Evolutionary conservation across 1,140 invertebrate genomes (phyloP).

Genomic region (Macrosteles quadrilineatus): DNA sequence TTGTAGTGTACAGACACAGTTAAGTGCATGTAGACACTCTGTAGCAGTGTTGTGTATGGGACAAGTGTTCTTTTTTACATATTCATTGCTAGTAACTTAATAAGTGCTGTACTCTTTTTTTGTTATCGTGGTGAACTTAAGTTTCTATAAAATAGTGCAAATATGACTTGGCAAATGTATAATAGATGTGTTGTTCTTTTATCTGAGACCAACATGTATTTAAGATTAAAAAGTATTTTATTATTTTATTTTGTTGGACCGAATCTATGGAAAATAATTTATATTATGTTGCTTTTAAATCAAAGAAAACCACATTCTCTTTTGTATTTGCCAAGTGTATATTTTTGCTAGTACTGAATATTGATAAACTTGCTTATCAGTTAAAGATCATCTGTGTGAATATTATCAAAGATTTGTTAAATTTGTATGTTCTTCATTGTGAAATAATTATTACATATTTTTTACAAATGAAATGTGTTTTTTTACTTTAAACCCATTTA

Average conservation of each 20-base stretch:
- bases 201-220: too few species aligned
- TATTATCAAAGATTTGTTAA: slow-evolving; percentile 33
- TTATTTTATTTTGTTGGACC: too few species aligned
- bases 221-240: too few species aligned
- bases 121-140: slow-evolving; percentile 10
- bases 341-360: slow-evolving; percentile 8
- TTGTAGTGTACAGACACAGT: neutral
- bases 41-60: slow-evolving; percentile 23
- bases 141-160: slow-evolving; percentile 2
- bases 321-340: slow-evolving; percentile 13
- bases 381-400: slow-evolving; percentile 29
- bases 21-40: neutral
- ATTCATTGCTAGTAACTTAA: slow-evolving; percentile 25
- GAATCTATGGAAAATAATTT: too few species aligned
- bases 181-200: neutral
- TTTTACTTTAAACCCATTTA: too few species aligned
- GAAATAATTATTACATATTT: slow-evolving; percentile 33
- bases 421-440: slow-evolving; percentile 33
- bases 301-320: neutral
- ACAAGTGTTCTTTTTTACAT: slow-evolving; percentile 31
- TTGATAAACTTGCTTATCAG: slow-evolving; percentile 14
- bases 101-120: slow-evolving; percentile 13
- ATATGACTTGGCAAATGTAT: slow-evolving; percentile 12
- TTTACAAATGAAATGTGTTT: slow-evolving; percentile 15
- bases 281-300: neutral